These are phyloP conservation scores for Cydia strobilella DNA, from an alignment of 1,140 invertebrate genomes.

Conservation along the genomic window DNA sequence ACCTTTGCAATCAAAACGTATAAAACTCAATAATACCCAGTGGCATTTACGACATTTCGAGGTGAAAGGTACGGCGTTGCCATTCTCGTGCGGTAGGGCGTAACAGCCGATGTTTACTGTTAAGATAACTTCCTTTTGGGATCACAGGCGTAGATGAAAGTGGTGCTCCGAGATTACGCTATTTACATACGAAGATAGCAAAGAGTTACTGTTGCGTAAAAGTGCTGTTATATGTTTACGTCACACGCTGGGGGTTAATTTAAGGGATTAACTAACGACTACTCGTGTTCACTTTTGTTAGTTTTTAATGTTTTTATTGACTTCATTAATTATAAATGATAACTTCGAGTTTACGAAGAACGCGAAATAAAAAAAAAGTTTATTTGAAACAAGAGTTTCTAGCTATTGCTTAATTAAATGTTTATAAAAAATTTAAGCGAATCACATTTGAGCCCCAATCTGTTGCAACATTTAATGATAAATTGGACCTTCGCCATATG, in stretches of 20 bases:
- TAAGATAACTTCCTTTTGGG: slow-evolving; percentile 11
- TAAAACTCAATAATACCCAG: background rate
- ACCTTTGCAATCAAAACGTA: background rate
- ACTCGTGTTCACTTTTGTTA: background rate
- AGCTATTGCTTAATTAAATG: no score
- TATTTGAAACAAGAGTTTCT: no score
- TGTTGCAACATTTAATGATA: no score
- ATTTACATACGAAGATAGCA: slow-evolving; percentile 5
- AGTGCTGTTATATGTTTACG: slow-evolving; percentile 3
- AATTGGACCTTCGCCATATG: background rate
- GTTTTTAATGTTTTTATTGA: background rate
- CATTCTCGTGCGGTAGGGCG: slow-evolving; percentile 1
- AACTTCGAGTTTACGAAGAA: background rate
- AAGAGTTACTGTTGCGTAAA: slow-evolving; percentile 17
- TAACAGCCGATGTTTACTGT: background rate
- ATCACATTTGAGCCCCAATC: no score
- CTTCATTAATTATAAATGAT: no score
- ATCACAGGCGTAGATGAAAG: background rate
- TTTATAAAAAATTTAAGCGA: no score
- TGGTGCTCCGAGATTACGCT: slow-evolving; percentile 7
- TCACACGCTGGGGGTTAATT: background rate
- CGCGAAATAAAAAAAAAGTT: background rate
- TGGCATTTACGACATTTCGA: background rate
- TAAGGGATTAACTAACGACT: background rate
- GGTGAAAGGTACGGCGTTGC: background rate